phyloP scores from a whole-genome alignment of 2,888 invertebrate genomes.

The Pandemis heparana region DNA sequence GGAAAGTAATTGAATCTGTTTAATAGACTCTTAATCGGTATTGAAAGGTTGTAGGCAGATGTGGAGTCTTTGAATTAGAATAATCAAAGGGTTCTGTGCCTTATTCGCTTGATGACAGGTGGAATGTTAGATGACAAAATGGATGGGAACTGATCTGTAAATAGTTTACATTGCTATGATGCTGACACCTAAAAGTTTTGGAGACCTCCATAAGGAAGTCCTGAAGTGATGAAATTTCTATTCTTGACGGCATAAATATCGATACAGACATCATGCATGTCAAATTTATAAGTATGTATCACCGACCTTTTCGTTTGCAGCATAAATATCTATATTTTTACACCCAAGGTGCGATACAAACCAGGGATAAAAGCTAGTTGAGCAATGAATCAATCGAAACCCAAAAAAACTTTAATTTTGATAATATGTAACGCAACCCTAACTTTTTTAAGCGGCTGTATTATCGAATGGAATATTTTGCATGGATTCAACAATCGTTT shows the following conservation, averaged over 20 bases:
- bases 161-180: no score
- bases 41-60: slow-evolving; percentile 20
- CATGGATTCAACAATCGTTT: slow-evolving; percentile 9
- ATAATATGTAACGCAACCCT: not conserved
- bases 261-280: no score
- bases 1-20: slow-evolving; percentile 65
- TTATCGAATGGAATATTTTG: slow-evolving; percentile 35
- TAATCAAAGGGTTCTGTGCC: not conserved
- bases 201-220: no score
- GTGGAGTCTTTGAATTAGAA: slow-evolving; percentile 1
- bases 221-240: no score
- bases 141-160: not conserved
- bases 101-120: not conserved
- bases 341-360: no score
- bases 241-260: no score
- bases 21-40: slow-evolving; percentile 54
- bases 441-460: slow-evolving; percentile 13
- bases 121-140: not conserved
- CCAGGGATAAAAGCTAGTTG: no score
- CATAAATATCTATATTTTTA: no score
- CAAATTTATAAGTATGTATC: no score
- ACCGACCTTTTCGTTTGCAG: no score
- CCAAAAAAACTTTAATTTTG: not conserved
- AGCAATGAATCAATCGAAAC: not conserved
- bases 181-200: no score